Evolutionary conservation across 2,113 vertebrate genomes (phyloP).

Genomic region (Clinocottus analis): DNA sequence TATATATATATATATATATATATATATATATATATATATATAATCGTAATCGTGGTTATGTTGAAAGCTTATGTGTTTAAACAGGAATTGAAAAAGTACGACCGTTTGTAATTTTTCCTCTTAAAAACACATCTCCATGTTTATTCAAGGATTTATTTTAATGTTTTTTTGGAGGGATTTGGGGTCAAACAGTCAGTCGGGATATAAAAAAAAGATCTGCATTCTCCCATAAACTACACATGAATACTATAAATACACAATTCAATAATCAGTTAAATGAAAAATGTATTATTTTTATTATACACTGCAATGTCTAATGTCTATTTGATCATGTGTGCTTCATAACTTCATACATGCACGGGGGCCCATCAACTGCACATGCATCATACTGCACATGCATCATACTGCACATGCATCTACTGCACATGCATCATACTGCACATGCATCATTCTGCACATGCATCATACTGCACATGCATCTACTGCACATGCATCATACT

Average conservation of each 20-base stretch:
- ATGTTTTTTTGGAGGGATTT: no score
- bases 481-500: background rate
- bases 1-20: no score
- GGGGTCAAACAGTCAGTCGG: no score
- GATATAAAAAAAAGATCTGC: no score
- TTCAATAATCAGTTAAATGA: background rate
- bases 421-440: background rate
- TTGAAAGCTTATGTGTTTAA: no score
- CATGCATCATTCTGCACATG: no score
- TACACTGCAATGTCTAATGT: background rate
- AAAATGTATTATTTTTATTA: background rate
- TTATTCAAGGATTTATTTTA: no score
- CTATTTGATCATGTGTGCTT: conserved; percentile 1
- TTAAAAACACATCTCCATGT: no score
- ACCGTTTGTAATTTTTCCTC: no score
- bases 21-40: no score
- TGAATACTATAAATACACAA: background rate
- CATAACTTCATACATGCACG: no score
- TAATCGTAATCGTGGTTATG: no score
- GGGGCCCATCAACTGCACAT: background rate
- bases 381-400: background rate
- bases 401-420: background rate
- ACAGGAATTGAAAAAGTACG: background rate
- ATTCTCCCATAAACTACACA: background rate
- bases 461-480: background rate